Evolutionary conservation across 1,140 invertebrate species (phyloP).

Genomic region (Micrasema minimum): DNA sequence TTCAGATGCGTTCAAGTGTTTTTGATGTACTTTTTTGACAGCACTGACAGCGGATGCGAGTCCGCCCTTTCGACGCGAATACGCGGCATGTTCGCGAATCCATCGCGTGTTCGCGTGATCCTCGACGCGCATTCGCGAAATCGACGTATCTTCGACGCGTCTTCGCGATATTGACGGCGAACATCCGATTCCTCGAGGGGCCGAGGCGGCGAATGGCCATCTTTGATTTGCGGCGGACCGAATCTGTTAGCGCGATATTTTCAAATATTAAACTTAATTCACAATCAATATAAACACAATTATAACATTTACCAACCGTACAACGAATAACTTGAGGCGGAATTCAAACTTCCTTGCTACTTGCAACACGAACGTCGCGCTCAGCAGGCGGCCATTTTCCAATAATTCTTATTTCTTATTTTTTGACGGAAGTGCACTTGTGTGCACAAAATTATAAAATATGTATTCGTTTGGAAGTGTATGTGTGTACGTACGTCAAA

Average conservation of each 20-base stretch:
- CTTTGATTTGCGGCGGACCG: not conserved
- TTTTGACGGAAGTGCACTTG: not conserved
- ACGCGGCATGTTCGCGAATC: too few species aligned
- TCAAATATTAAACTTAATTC: constrained; percentile 3
- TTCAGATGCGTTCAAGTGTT: too few species aligned
- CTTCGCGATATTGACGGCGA: too few species aligned
- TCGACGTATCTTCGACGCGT: too few species aligned
- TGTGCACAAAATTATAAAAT: too few species aligned
- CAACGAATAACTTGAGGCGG: constrained; percentile 29
- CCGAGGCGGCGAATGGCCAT: not conserved
- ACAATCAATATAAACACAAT: constrained; percentile 32
- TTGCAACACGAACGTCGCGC: constrained; percentile 15
- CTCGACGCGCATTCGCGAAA: too few species aligned
- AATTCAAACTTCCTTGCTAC: constrained; percentile 26
- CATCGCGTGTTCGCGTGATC: too few species aligned
- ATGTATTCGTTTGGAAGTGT: too few species aligned
- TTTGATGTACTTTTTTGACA: too few species aligned
- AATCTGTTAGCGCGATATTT: not conserved
- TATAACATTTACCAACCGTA: constrained; percentile 35
- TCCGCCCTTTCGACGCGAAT: too few species aligned
- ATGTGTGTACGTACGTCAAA: too few species aligned
- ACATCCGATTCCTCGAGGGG: not conserved
- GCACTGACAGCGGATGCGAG: too few species aligned
- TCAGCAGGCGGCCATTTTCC: constrained; percentile 37
- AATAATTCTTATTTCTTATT: not conserved